A percentile compares a stretch with the other conserved stretches of the same genome.
Conservation (phyloP, 2,888 invertebrate species). For the Emmelina monodactyla region DNA sequence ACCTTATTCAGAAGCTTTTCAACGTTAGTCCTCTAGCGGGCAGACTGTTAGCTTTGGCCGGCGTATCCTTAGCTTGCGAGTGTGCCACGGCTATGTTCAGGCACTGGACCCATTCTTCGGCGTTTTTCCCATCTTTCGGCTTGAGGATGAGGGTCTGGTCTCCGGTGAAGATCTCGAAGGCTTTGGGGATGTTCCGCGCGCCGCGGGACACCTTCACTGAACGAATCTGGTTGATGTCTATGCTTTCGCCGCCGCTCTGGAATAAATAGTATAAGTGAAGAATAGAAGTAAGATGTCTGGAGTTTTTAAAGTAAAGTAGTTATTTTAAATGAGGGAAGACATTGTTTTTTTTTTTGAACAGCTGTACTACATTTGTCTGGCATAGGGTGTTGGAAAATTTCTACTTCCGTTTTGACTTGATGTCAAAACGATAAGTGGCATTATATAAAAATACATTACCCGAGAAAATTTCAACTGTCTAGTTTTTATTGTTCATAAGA, state of each 20-base stretch:
- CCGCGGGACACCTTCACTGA: constrained; percentile 94
- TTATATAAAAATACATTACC: no score
- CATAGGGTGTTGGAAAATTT: no score
- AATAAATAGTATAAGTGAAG: constrained; percentile 21
- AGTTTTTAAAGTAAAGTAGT: no score
- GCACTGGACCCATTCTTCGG: constrained; percentile 96
- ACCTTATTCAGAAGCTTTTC: constrained; percentile 40
- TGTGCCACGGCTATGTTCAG: constrained; percentile 92
- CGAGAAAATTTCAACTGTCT: no score
- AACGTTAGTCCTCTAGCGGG: constrained; percentile 57
- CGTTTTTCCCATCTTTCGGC: constrained; percentile 93
- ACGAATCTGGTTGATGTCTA: constrained; percentile 92
- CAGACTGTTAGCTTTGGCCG: constrained; percentile 58
- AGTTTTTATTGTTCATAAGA: no score
- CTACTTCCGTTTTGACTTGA: no score
- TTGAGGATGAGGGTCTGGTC: constrained; percentile 92
- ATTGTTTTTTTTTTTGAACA: no score
- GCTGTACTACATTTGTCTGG: no score
- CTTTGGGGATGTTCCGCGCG: constrained; percentile 91
- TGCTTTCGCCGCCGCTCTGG: constrained; percentile 84
- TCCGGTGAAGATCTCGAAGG: constrained; percentile 95
- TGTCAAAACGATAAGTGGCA: no score
- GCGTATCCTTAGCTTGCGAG: constrained; percentile 72
- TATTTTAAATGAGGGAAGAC: no score
- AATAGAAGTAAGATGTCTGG: no score